phyloP scores from a whole-genome alignment of 2,113 vertebrate genomes.

The Petroica traversi region DNA sequence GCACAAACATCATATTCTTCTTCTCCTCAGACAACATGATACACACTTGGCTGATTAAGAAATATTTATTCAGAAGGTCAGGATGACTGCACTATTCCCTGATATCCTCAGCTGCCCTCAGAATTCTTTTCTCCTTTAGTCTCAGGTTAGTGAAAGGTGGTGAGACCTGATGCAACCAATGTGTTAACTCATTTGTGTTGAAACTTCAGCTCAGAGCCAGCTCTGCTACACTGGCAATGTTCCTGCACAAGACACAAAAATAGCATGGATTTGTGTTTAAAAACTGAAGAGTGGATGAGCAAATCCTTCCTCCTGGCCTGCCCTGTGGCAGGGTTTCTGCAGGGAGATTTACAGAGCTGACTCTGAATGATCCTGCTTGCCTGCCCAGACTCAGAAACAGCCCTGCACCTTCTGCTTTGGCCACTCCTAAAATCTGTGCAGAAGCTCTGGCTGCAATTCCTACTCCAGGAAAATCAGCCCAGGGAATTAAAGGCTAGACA shows the following conservation, averaged over 20 bases:
- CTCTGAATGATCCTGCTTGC: background rate
- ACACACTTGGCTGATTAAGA: background rate
- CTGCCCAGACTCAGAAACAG: background rate
- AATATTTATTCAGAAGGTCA: background rate
- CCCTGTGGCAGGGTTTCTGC: background rate
- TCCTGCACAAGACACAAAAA: background rate
- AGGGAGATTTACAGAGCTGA: background rate
- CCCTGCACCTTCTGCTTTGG: background rate
- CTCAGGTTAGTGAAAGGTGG: background rate
- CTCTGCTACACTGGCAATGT: background rate
- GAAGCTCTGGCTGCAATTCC: background rate
- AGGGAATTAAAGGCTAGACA: background rate
- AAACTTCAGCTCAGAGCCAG: background rate
- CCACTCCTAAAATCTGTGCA: background rate
- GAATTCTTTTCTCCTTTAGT: background rate
- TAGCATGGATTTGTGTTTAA: background rate
- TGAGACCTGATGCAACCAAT: background rate
- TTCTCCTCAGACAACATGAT: background rate
- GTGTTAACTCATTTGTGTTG: rapidly evolving
- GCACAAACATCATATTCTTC: background rate
- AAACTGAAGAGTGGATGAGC: background rate
- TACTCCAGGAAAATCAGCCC: background rate
- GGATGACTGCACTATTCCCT: background rate
- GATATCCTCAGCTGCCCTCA: background rate
- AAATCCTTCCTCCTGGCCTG: background rate